phyloP scores from a whole-genome alignment of 2,113 vertebrate genomes.

The Hemicordylus capensis region DNA sequence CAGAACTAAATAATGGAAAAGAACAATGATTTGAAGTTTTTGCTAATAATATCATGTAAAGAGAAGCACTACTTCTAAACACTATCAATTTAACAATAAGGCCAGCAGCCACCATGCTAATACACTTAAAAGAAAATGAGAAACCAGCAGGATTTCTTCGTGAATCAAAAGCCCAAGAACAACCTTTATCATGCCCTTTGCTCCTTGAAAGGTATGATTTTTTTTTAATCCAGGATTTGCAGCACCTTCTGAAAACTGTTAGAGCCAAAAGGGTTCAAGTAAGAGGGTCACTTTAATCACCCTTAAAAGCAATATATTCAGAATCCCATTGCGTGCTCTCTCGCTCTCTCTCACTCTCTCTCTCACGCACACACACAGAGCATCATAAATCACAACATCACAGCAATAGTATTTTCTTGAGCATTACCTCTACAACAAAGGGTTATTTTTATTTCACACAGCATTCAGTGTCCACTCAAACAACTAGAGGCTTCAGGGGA shows the following conservation, averaged over 20 bases:
- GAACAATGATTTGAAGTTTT: no score
- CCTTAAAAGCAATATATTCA: neutral
- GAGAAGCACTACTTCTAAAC: no score
- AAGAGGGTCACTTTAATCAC: neutral
- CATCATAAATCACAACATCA: neutral
- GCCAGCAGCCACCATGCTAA: neutral
- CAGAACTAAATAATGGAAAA: neutral
- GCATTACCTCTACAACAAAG: neutral
- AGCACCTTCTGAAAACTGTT: neutral
- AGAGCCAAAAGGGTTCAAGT: neutral
- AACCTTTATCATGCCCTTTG: neutral
- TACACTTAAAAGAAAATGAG: neutral
- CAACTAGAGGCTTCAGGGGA: neutral
- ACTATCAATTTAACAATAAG: no score
- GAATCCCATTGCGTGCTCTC: neutral
- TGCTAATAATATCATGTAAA: no score
- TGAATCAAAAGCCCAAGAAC: rapidly evolving
- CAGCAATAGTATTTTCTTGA: neutral
- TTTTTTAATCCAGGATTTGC: neutral
- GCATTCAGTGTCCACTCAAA: neutral
- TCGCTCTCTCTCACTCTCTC: no score
- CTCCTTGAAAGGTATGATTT: neutral
- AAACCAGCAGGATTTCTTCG: neutral
- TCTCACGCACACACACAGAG: no score
- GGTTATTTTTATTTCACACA: neutral